These are phyloP conservation scores for Macrotus californicus DNA, from an alignment of 2,113 vertebrate species.

Conservation along the genomic window DNA sequence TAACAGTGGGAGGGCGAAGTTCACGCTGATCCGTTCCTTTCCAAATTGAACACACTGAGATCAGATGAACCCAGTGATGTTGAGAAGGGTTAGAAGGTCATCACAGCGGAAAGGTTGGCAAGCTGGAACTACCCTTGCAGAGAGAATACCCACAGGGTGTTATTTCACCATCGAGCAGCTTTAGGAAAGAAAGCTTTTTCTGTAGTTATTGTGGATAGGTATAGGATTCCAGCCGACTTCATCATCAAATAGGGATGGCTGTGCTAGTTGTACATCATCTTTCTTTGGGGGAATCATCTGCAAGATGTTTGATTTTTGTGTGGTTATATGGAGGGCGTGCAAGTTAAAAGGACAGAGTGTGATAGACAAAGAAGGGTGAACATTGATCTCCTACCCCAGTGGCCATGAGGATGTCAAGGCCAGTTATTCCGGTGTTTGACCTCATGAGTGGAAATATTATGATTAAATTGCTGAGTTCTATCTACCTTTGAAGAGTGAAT, in stretches of 20 bases:
- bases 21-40: conserved; percentile 19
- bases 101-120: not conserved
- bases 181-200: not conserved
- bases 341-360: not conserved
- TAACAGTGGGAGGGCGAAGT: not conserved
- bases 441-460: not conserved
- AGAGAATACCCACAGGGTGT: not conserved
- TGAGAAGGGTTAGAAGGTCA: not conserved
- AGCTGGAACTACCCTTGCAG: not conserved
- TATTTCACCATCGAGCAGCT: not conserved
- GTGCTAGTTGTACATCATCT: not conserved
- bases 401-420: not conserved
- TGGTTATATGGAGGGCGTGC: not conserved
- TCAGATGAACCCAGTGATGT: not conserved
- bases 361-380: not conserved
- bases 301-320: not conserved
- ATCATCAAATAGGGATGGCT: not conserved
- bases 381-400: not conserved
- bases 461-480: not conserved
- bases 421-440: not conserved
- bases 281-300: not conserved
- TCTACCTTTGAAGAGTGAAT: not conserved
- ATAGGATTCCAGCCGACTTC: not conserved
- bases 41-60: not conserved
- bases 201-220: not conserved